Conservation (phyloP, 1,140 invertebrate species). For the Rhagoletis pomonella region DNA sequence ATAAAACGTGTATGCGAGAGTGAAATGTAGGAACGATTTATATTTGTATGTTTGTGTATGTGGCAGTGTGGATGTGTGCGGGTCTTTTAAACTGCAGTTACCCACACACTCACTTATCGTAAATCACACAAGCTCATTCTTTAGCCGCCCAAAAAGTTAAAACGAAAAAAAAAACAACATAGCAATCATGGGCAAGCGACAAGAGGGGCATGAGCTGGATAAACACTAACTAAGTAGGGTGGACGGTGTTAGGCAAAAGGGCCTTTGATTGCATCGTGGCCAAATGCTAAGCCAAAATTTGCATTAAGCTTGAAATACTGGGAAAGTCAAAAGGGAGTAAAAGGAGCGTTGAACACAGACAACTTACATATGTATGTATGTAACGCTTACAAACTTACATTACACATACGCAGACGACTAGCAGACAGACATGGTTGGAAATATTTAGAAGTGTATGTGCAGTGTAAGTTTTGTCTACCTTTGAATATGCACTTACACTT, state of each 20-base stretch:
- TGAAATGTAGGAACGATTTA: too few species aligned
- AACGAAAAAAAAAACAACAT: background rate
- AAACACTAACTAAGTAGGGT: background rate
- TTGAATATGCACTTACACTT: too few species aligned
- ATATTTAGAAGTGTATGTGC: background rate
- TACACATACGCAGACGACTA: background rate
- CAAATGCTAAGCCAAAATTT: conserved; percentile 49
- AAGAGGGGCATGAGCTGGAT: background rate
- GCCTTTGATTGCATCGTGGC: conserved; percentile 37
- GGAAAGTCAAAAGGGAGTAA: background rate
- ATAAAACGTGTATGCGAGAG: background rate
- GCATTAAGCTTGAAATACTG: conserved; percentile 44
- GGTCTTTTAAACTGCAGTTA: conserved; percentile 39
- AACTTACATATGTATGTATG: background rate
- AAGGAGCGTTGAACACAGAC: background rate
- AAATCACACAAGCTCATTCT: conserved; percentile 48
- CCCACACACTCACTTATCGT: conserved; percentile 40
- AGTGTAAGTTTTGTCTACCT: background rate
- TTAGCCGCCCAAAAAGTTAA: background rate
- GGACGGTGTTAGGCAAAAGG: background rate
- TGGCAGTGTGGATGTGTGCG: background rate
- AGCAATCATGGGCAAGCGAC: background rate
- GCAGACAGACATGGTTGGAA: background rate
- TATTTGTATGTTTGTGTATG: background rate
- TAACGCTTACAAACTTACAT: background rate